Evolutionary conservation across 2,888 invertebrate species (phyloP), one percentile per base, ranked within the genome.

Genomic region (Euclidia mi): DNA sequence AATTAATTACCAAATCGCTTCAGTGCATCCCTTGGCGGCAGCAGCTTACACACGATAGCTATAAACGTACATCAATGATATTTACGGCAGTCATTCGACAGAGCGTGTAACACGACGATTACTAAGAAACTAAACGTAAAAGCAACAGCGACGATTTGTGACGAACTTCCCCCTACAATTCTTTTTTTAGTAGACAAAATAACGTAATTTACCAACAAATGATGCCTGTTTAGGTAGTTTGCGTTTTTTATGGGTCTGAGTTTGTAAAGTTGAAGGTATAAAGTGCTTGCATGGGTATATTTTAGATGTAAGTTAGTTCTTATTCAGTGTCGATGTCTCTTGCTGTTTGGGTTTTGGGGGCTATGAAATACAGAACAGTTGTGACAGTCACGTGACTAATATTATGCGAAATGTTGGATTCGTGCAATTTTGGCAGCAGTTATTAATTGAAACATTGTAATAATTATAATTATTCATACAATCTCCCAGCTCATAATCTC

Each of bases 31-130:
- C 61, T 65, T 57, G 46, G 9, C 12, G 43, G 48, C 41, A 57
- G 55, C 70, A 64, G 61, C 57, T 71, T 67, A 64, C 59, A 55
- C 67, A 63, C 65, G 70, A 53, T 64, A 71, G 83, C 88, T 78
- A 89, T 91, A 88, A 91, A 81, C 90, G 84, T 91, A 87, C 83
- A 89, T 92, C 92, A 92, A 85, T 82, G 90, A 91, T 89, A 91
- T 92, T 92, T 92, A 91, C 90, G 82, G 84, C 79, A 87, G 89
- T 90, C 90, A 89, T 89, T 90, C 85, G 79, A 81, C 78, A 81
- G 73, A 85, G 85, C 87, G 88, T 85, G 85, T 84, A 78, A 81
- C 76, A 81, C 79, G 78, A 74, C 88, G 91, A 90, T 90, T 89
- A 90, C 89, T 81, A 80, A 88, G 85, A 82, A 84, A 82, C 85